These are phyloP conservation scores for Megastigmus dorsalis DNA, from an alignment of 2,888 invertebrate genomes.

Conservation along the genomic window DNA sequence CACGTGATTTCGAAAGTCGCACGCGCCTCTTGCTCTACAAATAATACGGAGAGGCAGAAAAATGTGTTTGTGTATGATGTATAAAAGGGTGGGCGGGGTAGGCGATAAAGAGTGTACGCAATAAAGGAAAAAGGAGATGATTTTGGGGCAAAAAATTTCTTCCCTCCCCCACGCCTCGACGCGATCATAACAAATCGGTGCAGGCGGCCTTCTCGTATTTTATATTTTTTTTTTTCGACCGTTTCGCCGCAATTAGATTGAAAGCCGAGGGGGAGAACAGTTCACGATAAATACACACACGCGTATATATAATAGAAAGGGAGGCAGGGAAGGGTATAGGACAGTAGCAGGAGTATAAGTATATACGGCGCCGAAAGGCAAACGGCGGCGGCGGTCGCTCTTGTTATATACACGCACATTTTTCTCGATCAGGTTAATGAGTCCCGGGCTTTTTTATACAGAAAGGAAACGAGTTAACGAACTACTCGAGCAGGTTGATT, in stretches of 20 bases:
- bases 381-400: too few relatives aligned
- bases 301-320: too few relatives aligned
- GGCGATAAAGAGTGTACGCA: neutral
- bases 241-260: conserved; percentile 23
- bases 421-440: conserved; percentile 46
- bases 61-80: neutral
- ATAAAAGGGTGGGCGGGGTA: neutral
- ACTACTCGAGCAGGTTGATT: conserved; percentile 27
- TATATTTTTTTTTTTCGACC: neutral
- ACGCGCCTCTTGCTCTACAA: conserved; percentile 7
- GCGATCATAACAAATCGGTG: conserved; percentile 21
- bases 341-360: neutral
- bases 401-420: conserved; percentile 12
- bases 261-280: conserved; percentile 9
- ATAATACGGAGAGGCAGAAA: neutral
- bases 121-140: neutral
- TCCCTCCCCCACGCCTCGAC: too few relatives aligned
- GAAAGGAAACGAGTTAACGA: conserved; percentile 33
- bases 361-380: neutral
- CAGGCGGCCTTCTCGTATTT: neutral
- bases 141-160: too few relatives aligned
- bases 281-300: too few relatives aligned
- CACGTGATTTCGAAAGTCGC: neutral
- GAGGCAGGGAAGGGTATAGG: neutral
- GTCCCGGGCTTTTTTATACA: conserved; percentile 4